Evolutionary conservation across 1,140 invertebrate genomes (phyloP), one percentile per base, ranked within the genome.

Genomic region (Drosophila insularis): DNA sequence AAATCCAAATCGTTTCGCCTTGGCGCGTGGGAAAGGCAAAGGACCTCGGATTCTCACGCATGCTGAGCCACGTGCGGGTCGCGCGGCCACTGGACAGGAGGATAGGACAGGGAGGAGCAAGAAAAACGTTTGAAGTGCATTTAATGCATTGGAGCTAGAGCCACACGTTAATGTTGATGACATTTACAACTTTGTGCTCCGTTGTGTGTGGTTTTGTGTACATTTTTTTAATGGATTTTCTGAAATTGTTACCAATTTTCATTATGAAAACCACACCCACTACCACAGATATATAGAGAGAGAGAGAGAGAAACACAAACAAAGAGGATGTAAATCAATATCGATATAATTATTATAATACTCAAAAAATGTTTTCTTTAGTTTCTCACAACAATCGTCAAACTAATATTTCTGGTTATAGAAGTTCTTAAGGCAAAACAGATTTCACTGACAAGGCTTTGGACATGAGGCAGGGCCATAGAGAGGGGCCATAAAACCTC

Each of bases 21-120:
- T 65, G 84, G 84, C 80, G 76, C 90, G 90, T 91, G 90, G 90
- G 90, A 91, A 91, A 91, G 84, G 71, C 84, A 89, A 81, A 89
- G 79, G 80, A 76, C 74, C 75, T 40, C 46, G 74, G 84, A 84
- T 91, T 91, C 90, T 91, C 90, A 91, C 90, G 87, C 90, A 77
- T 78, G 90, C 89, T 85, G 59, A 67, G 78, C 64, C 90, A 91
- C 90, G 90, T 91, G 90, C 90, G 76, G 81, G 80, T 74, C 90
- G 90, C 76, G 80, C 78, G 87, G 85, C 54, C 31, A 23, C 23
- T 40, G 59, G 39, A 19, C 37, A 58, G 11, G 37, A 56, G 58
- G 67, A 8, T 11, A 35, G 32, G 32, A 0, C 32, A 35, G 32
- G 17, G 39, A 56, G 66, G 66, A 55, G 32, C 8, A 14, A 10